phyloP scores from a whole-genome alignment of 2,113 vertebrate species.

The Nipponia nippon region DNA sequence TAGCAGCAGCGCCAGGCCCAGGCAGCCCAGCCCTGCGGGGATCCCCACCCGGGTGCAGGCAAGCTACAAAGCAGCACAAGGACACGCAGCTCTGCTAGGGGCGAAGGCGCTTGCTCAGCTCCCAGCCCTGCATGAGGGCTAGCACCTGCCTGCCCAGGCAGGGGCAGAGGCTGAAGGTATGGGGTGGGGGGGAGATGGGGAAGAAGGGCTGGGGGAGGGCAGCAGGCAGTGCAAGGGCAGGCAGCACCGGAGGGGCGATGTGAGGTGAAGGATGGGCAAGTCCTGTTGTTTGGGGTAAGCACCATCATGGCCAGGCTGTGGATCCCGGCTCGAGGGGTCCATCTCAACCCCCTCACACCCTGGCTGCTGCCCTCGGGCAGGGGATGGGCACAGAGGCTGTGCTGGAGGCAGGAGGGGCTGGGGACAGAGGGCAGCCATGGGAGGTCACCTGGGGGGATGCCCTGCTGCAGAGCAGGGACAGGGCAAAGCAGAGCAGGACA shows the following conservation, averaged over 20 bases:
- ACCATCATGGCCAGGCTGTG: not conserved
- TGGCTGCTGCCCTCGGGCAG: fast-evolving
- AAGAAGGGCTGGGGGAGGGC: not conserved
- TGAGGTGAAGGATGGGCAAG: not conserved
- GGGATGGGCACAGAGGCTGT: not conserved
- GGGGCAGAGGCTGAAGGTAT: not conserved
- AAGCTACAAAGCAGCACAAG: not conserved
- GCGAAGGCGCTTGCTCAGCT: fast-evolving
- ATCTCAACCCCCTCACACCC: not conserved
- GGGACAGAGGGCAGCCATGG: not conserved
- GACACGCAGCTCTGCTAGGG: not conserved
- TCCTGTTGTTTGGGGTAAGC: not conserved
- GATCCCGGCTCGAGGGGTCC: not conserved
- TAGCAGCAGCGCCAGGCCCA: not conserved
- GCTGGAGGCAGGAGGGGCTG: not conserved
- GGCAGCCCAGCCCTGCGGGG: not conserved
- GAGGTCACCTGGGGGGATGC: fast-evolving
- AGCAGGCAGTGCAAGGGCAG: not conserved
- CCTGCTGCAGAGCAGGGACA: not conserved
- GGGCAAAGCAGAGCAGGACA: not conserved
- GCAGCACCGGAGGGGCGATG: not conserved
- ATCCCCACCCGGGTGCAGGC: not conserved
- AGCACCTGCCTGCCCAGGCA: not conserved
- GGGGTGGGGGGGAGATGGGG: not conserved
- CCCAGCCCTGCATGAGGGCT: fast-evolving